A percentile compares a stretch with the other conserved stretches of the same genome.
These are phyloP conservation scores for Liposcelis brunnea DNA, from an alignment of 2,888 invertebrate species.

Conservation along the genomic window DNA sequence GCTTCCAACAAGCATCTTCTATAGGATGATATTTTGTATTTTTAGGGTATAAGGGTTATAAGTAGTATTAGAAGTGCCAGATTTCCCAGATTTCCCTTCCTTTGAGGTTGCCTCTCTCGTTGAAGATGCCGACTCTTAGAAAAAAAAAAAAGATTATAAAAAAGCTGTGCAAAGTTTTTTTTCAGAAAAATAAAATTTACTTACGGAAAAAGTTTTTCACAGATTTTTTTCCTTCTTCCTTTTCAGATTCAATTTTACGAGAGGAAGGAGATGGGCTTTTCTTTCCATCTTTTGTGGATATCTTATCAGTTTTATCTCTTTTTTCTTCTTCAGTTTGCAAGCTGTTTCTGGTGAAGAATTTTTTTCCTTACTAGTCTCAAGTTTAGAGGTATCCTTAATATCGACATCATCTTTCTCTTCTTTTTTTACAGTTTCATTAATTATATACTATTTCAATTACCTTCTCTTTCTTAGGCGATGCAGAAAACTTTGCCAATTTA, in stretches of 20 bases:
- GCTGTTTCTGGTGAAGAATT: slow-evolving; percentile 14
- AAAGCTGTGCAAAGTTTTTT: slow-evolving; percentile 9
- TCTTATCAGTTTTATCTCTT: slow-evolving; percentile 16
- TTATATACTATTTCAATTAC: no score
- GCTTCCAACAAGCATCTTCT: slow-evolving; percentile 64
- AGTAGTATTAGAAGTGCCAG: slow-evolving; percentile 21
- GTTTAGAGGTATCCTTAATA: no score
- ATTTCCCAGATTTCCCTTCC: slow-evolving; percentile 5
- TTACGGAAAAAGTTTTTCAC: slow-evolving; percentile 10
- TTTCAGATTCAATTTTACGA: slow-evolving; percentile 13
- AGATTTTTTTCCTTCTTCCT: slow-evolving; percentile 16
- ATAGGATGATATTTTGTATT: slow-evolving; percentile 71
- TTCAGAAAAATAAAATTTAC: no score
- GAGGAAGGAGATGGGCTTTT: slow-evolving; percentile 11
- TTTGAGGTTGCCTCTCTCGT: slow-evolving; percentile 17
- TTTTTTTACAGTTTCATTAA: slow-evolving; percentile 16
- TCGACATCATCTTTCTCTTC: slow-evolving; percentile 17
- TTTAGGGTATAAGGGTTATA: slow-evolving; percentile 57
- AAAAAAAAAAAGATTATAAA: not conserved
- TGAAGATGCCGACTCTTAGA: not conserved
- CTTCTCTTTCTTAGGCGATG: slow-evolving; percentile 10
- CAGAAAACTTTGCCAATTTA: slow-evolving; percentile 8
- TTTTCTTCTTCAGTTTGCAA: no score
- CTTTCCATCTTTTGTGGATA: slow-evolving; percentile 15
- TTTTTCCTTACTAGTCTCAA: no score